These are phyloP conservation scores for Melanotaenia nigrans DNA, from an alignment of 2,797 vertebrate genomes.

Conservation along the genomic window DNA sequence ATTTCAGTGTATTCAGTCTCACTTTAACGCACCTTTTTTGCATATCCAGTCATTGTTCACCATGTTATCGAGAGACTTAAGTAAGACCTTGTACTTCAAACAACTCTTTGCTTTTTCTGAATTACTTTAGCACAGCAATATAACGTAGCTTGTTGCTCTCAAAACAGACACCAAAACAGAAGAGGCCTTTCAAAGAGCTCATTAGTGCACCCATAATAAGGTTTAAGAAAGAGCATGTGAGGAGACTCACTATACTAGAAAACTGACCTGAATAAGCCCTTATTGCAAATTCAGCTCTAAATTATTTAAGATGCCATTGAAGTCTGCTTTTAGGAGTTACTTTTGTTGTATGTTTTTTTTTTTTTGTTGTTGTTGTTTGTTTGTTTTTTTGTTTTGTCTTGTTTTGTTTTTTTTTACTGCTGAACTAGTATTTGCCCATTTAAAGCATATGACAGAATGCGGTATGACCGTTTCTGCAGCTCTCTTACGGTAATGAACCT, in stretches of 20 bases:
- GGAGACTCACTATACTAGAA: conserved; percentile 66
- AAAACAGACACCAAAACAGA: conserved; percentile 42
- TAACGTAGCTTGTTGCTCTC: conserved; percentile 24
- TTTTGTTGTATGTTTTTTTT: background rate
- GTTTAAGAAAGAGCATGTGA: conserved; percentile 53
- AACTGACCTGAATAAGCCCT: conserved; percentile 56
- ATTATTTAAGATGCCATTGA: conserved; percentile 65
- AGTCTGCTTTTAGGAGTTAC: conserved; percentile 28
- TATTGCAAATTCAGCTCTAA: conserved; percentile 51
- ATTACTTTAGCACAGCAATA: conserved; percentile 18
- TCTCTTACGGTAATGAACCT: background rate
- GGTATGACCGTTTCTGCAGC: background rate
- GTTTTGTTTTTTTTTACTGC: background rate
- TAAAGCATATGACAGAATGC: background rate
- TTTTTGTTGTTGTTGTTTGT: too few relatives aligned
- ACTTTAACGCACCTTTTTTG: conserved; percentile 3
- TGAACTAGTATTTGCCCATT: background rate
- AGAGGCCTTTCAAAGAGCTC: conserved; percentile 56
- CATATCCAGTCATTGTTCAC: conserved; percentile 13
- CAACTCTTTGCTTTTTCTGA: conserved; percentile 18
- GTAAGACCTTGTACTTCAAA: conserved; percentile 23
- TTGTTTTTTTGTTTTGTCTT: background rate
- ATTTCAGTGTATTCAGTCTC: conserved; percentile 2
- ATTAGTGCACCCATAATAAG: conserved; percentile 54
- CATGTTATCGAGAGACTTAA: conserved; percentile 16